A percentile compares a stretch with the other conserved stretches of the same genome.
Evolutionary conservation across 2,113 vertebrate genomes (phyloP).

Genomic region (Oryzias woworae): DNA sequence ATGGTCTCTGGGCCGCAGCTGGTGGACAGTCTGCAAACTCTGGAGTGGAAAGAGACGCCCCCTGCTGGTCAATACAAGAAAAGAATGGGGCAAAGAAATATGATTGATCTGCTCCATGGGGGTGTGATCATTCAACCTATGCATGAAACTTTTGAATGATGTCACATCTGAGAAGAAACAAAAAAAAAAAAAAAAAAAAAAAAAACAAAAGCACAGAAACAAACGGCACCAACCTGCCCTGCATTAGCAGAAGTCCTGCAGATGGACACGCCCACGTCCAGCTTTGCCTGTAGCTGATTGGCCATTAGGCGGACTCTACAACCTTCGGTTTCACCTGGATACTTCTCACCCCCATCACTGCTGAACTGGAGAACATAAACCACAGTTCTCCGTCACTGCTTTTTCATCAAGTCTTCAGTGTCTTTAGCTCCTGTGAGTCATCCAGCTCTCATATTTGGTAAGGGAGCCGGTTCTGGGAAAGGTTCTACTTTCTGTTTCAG

Average conservation of each 20-base stretch:
- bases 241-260: slow-evolving; percentile 32
- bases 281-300: slow-evolving; percentile 89
- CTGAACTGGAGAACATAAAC: too few relatives aligned
- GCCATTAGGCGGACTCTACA: slow-evolving; percentile 92
- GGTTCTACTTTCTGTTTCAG: background rate
- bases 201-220: background rate
- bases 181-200: background rate
- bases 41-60: slow-evolving; percentile 66
- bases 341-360: slow-evolving; percentile 53
- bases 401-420: too few relatives aligned
- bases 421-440: too few relatives aligned
- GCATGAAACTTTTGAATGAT: background rate
- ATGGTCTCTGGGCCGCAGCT: slow-evolving; percentile 63
- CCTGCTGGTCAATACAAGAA: slow-evolving; percentile 53
- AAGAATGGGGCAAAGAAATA: too few relatives aligned
- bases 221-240: slow-evolving; percentile 28
- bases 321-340: slow-evolving; percentile 72
- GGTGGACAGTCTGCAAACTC: slow-evolving; percentile 64
- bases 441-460: background rate
- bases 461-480: background rate
- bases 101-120: background rate
- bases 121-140: background rate
- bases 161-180: too few relatives aligned
- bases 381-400: too few relatives aligned
- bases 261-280: slow-evolving; percentile 79